Percentiles rank a stretch among this genome's conserved stretches.
These are phyloP conservation scores for Trichomycterus rosablanca DNA, from an alignment of 2,113 vertebrate species.

Conservation along the genomic window DNA sequence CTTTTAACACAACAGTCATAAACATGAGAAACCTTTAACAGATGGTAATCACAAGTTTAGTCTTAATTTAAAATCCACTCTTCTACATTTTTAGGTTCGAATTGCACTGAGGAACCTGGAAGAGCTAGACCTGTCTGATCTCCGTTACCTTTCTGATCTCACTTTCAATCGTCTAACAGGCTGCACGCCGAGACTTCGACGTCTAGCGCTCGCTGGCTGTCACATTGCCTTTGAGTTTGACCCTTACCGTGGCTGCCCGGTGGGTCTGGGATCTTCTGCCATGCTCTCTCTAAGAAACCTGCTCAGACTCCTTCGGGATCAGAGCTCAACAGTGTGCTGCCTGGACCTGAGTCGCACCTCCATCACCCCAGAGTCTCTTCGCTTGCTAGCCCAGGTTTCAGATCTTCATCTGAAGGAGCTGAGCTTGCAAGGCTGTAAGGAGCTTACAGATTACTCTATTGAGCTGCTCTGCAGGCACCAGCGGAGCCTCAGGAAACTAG, in stretches of 20 bases:
- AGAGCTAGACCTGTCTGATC: conserved; percentile 72
- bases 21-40: too few species aligned
- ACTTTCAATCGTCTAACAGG: conserved; percentile 74
- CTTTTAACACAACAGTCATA: too few species aligned
- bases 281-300: conserved; percentile 74
- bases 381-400: conserved; percentile 63
- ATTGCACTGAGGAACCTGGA: conserved; percentile 62
- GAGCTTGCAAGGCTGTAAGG: conserved; percentile 68
- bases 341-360: conserved; percentile 77
- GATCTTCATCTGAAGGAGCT: conserved; percentile 68
- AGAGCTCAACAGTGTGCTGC: conserved; percentile 55
- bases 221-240: conserved; percentile 74
- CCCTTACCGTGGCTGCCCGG: conserved; percentile 56
- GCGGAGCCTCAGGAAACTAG: conserved; percentile 63
- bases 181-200: conserved; percentile 65
- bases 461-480: conserved; percentile 70
- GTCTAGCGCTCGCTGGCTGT: conserved; percentile 74
- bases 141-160: conserved; percentile 72
- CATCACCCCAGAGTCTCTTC: conserved; percentile 68
- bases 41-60: too few species aligned
- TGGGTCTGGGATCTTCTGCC: conserved; percentile 58
- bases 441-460: conserved; percentile 73
- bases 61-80: neutral
- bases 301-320: conserved; percentile 61
- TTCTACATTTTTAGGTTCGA: conserved; percentile 48